Base-by-base conservation (phyloP, 2,797 vertebrate genomes). In the Vespertilio murinus region DNA sequence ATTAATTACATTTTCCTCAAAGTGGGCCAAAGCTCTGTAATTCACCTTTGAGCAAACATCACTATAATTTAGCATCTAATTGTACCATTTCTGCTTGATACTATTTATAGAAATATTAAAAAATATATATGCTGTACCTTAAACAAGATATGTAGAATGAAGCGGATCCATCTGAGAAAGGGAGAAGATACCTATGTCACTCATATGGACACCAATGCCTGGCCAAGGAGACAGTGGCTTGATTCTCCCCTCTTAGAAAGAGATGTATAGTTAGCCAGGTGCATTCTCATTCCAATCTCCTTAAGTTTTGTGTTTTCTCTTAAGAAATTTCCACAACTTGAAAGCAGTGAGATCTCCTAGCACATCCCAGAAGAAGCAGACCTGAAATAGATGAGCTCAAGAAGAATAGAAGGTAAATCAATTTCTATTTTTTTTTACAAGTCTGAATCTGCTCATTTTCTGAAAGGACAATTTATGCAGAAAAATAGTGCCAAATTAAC, bases 371-470 rank as follows among this genome's bases (percentile, higher is more conserved):
- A 93, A 93, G 84, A 83, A 80, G 67, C 49, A 95, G 71, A 90
- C 49, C 77, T 92, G 65, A 93, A 96, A 75, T 45, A 73, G 79
- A 88, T 82, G 87, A n/a, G 56, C 88, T 77, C 56, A 75, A 22
- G 73, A 94, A 96, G 25, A 95, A 88, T 78, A 96, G 64, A 88
- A 92, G 87, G 80, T 87, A 96, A 94, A 94, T 95, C 80, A 93
- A 86, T 92, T 97, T 18, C 54, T 79, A 94, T 94, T 95, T 42
- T 94, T 95, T 42, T 96, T 93, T 88, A 94, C 56, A 96, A 90
- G 89, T 30, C 49, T 6, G 56, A 71, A 33, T 84, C 33, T 97
- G 75, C 35, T 93, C 70, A 67, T 95, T 96, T 90, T 90, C 79
- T 56, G 96, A 91, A 49, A 93, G n/a, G 67, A 83, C 22, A 91